These are phyloP conservation scores for Cochlearius cochlearius DNA, from an alignment of 2,113 vertebrate species.

Conservation along the genomic window DNA sequence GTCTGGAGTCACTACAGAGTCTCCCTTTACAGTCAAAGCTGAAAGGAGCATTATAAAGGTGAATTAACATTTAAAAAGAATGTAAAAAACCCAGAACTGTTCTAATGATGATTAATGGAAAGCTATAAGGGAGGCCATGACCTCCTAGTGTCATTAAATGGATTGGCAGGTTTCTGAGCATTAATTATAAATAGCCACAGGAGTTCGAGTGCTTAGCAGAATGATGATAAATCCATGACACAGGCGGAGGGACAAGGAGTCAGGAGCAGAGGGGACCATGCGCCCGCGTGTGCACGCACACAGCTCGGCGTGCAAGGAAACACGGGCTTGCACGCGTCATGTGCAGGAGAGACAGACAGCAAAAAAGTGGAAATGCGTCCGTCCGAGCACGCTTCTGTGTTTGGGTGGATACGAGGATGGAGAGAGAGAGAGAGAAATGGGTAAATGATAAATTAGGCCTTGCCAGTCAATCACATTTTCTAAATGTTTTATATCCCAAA, in stretches of 20 bases:
- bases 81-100: constrained; percentile 76
- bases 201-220: constrained; percentile 70
- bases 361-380: not conserved
- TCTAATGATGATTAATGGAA: constrained; percentile 80
- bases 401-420: not conserved
- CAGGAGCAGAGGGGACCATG: not conserved
- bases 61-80: constrained; percentile 83
- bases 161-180: constrained; percentile 82
- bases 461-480: constrained; percentile 76
- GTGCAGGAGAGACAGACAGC: not conserved
- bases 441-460: constrained; percentile 75
- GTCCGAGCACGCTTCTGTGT: not conserved
- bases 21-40: constrained; percentile 69
- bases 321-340: fast-evolving
- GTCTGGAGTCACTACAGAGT: constrained; percentile 47
- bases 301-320: not conserved
- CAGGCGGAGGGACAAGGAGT: constrained; percentile 24
- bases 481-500: constrained; percentile 81
- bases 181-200: constrained; percentile 82
- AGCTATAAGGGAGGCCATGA: constrained; percentile 77
- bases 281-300: not conserved
- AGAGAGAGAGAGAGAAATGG: not conserved
- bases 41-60: constrained; percentile 76
- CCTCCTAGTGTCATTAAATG: constrained; percentile 80
- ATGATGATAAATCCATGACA: constrained; percentile 72